These are phyloP conservation scores for Pelobates cultripes DNA, from an alignment of 2,797 vertebrate species.

Conservation along the genomic window DNA sequence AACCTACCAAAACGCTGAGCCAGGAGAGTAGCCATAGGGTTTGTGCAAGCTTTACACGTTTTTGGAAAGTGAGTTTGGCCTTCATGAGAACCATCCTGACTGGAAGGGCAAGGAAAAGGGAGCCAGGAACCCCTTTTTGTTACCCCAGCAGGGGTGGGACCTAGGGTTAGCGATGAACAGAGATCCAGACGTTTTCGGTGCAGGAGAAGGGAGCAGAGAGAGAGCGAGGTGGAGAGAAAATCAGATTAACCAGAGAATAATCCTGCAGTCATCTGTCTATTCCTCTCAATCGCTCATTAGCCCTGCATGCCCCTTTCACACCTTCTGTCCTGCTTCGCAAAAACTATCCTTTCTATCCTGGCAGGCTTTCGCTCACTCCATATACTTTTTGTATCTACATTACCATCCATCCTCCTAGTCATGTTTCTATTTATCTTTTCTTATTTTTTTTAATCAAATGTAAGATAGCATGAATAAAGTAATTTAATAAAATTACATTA, in stretches of 20 bases:
- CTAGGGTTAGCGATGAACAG: constrained; percentile 9
- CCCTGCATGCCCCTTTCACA: constrained; percentile 24
- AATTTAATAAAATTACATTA: too few species aligned
- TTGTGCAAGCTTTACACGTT: constrained; percentile 80
- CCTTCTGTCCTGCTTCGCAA: constrained; percentile 1
- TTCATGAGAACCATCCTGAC: constrained; percentile 77
- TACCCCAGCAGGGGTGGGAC: constrained; percentile 14
- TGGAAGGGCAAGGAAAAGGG: constrained; percentile 13
- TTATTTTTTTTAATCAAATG: too few species aligned
- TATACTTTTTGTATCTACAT: too few species aligned
- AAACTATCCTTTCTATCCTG: not conserved
- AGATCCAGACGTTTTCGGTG: constrained; percentile 34
- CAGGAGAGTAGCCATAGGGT: constrained; percentile 80
- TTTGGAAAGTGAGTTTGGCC: constrained; percentile 82
- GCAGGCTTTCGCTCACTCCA: not conserved
- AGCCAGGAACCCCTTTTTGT: constrained; percentile 8
- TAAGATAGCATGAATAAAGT: too few species aligned
- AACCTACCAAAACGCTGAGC: constrained; percentile 74
- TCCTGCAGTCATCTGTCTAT: constrained; percentile 45
- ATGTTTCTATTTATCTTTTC: not conserved
- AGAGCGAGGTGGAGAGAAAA: constrained; percentile 42
- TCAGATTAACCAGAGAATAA: constrained; percentile 45
- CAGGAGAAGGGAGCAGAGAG: constrained; percentile 32
- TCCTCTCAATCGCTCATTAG: constrained; percentile 35
- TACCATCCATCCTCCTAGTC: too few species aligned